Percentiles rank a stretch among this genome's conserved stretches.
Evolutionary conservation across 2,888 invertebrate genomes (phyloP).

Genomic region (Notodonta ziczac): DNA sequence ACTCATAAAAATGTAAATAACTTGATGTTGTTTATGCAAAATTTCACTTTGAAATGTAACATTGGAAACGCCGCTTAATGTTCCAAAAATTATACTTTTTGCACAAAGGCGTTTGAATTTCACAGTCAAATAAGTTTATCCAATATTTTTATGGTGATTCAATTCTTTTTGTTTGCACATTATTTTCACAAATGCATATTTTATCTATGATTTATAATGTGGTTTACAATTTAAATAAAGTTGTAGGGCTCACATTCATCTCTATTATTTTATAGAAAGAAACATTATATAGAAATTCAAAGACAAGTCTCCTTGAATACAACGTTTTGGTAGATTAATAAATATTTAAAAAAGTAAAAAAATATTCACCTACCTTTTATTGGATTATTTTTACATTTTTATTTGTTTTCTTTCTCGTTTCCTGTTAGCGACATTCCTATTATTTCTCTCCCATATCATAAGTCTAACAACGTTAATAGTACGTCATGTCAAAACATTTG

Average conservation of each 20-base stretch:
- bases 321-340: no score
- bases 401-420: background rate
- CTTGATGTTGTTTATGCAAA: background rate
- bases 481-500: constrained; percentile 36
- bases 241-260: background rate
- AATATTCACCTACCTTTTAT: no score
- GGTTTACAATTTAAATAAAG: background rate
- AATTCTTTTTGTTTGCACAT: background rate
- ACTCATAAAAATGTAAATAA: constrained; percentile 21
- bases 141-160: constrained; percentile 1
- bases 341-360: no score
- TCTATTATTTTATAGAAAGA: no score
- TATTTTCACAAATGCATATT: constrained; percentile 1
- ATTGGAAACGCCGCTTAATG: background rate
- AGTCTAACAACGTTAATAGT: constrained; percentile 27
- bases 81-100: background rate
- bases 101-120: constrained; percentile 2
- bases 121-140: constrained; percentile 5
- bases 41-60: constrained; percentile 6
- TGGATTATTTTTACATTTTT: background rate
- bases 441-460: constrained; percentile 14
- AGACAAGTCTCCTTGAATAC: no score
- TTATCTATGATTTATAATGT: background rate
- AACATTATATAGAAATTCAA: no score
- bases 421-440: background rate